Base-by-base conservation (phyloP, 2,888 invertebrate genomes). In the Dicycla oo region DNA sequence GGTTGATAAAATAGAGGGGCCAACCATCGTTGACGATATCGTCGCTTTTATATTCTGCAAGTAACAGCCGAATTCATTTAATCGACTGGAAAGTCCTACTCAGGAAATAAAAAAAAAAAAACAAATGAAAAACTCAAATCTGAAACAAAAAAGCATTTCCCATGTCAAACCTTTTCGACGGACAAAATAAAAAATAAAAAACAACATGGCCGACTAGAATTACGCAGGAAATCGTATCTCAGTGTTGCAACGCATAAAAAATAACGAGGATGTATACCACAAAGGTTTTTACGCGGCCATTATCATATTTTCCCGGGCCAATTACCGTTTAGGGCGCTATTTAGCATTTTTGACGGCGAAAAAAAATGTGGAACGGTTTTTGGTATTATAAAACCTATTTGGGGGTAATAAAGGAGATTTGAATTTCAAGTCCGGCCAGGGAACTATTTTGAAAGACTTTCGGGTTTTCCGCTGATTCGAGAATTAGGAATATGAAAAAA, bases 281-380 rank as follows among this genome's bases (percentile, higher is more conserved):
- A 92, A 92, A 93, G 92, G 93, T 90, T 92, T 91, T 92, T 90
- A 92, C 90, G 90, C 86, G 84, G 86, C 93, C 91, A 95, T 95
- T 95, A 95, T 93, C 94, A 94, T 94, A 94, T 93, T 93, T 93
- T 91, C 87, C 87, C 82, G 72, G 82, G 84, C 91, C 93, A 93
- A 94, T 94, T 94, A 94, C 91, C 90, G 90, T 90, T 91, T 90
- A 88, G 87, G 84, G 86, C 79, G 83, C 82, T 85, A 89, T 90
- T 93, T 92, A 90, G 90, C 92, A 91, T 92, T 93, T 92, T 90
- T 88, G 91, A 87, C 84, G 83, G 85, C 70, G 84, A 75, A 74
- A 84, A 84, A 89, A 88, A 86, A 75, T 81, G 80, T 61, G 58
- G 58, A 77, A 66, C 79, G 74, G 78, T 88, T 86, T 83, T 81